Base-by-base conservation (phyloP, 2,113 vertebrate genomes). In the Tragelaphus imberbis region DNA sequence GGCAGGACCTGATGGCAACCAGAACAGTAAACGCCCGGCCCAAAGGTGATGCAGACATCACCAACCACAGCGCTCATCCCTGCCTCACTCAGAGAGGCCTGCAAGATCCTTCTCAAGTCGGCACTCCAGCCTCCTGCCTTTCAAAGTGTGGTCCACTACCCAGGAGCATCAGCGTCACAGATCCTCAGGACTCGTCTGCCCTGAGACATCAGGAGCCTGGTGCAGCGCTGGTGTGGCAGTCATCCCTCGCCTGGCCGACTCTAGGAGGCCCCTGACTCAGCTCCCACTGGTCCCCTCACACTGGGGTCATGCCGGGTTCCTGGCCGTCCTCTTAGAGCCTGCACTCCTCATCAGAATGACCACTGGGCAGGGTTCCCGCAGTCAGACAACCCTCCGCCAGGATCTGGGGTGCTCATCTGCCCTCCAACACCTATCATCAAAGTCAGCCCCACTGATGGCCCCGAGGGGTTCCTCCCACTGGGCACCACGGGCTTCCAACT, bases 201-300 rank as follows among this genome's bases (percentile, higher is more conserved):
- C 33, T 16, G 47, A 77, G 77, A 33, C 13, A 33, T 10, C 27
- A 40, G 63, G 36, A 82, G 71, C 80, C 17, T 1, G 17, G 27
- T 13, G 40, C 40, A 81, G 44, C 44, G 2, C 0, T 27, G 44
- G 36, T 21, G 44, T 1, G n/a, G 84, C 44, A 2, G 27, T 19
- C 55, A n/a, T 5, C 7, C 27, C 19, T 4, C n/a, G 28, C 85
- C 30, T 12, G 0, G 30, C 25, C 13, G 1, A 58, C 17, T 28
- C 71, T 12, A 79, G 36, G 40, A 27, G 28, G 23, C 23, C 40
- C 59, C 14, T 58, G 33, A n/a, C 47, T 79, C 53, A 88, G 27
- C 28, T 17, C 16, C 2, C 14, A 27, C 1, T 40, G 47, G 63
- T 84, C 92, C 44, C 40, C 79, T 63, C 28, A 47, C 40, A 44